Conservation (phyloP, 2,797 vertebrate genomes). For the Margarornis squamiger region DNA sequence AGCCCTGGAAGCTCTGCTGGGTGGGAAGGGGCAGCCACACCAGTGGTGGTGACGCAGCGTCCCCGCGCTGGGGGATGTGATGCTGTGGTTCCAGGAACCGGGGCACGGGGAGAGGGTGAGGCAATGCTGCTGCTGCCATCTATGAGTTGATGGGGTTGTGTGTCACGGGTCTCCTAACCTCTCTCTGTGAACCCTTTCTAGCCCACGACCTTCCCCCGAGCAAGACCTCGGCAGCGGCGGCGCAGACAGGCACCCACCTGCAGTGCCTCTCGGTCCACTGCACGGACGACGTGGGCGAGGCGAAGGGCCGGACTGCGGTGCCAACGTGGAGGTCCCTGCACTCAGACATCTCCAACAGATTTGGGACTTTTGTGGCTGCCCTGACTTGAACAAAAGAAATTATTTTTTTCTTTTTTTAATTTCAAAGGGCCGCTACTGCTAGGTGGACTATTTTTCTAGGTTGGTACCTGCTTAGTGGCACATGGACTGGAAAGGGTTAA, state of each 20-base stretch:
- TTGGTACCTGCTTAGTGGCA: slow-evolving; percentile 81
- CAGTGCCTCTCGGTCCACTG: slow-evolving; percentile 98
- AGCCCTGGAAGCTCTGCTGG: accelerated
- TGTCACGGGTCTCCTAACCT: background rate
- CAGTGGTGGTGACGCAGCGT: accelerated
- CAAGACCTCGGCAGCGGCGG: slow-evolving; percentile 82
- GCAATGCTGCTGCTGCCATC: accelerated
- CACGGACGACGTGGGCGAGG: slow-evolving; percentile 93
- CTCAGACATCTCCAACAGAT: slow-evolving; percentile 97
- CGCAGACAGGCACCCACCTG: slow-evolving; percentile 88
- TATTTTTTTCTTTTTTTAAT: slow-evolving; percentile 47
- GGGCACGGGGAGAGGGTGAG: background rate
- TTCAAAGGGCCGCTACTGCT: slow-evolving; percentile 75
- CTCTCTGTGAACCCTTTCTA: slow-evolving; percentile 70
- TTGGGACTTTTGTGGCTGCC: slow-evolving; percentile 97
- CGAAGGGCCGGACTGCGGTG: slow-evolving; percentile 90
- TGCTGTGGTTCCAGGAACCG: background rate
- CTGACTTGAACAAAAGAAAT: slow-evolving; percentile 87
- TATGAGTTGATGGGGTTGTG: background rate
- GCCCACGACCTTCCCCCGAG: slow-evolving; percentile 88
- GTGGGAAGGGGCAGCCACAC: background rate
- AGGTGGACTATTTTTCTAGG: slow-evolving; percentile 77
- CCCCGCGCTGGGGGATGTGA: accelerated
- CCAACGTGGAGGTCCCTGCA: slow-evolving; percentile 96
- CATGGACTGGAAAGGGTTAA: slow-evolving; percentile 82